These are phyloP conservation scores for Theretra japonica DNA, from an alignment of 2,888 invertebrate genomes.

Conservation along the genomic window DNA sequence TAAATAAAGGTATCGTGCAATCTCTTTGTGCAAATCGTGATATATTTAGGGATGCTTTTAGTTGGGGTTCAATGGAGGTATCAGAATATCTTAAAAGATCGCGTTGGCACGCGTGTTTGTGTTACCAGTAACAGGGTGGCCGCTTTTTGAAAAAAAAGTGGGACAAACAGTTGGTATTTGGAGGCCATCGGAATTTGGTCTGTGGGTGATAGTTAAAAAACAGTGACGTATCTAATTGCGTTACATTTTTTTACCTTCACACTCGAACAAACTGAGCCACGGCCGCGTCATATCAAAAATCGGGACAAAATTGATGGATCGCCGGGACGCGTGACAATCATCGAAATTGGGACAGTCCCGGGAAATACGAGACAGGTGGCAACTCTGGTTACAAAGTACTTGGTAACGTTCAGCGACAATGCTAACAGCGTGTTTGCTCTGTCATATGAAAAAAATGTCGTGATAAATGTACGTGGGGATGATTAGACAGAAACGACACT, in stretches of 20 bases:
- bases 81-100: background rate
- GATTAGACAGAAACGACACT: conserved; percentile 71
- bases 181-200: no score
- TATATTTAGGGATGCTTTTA: conserved; percentile 19
- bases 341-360: no score
- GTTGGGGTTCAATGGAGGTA: background rate
- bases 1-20: conserved; percentile 35
- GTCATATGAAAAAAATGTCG: conserved; percentile 51
- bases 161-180: no score
- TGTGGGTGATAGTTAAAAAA: no score
- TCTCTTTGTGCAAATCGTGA: conserved; percentile 37
- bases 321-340: no score
- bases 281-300: no score
- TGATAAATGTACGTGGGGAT: conserved; percentile 68
- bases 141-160: no score
- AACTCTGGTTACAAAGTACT: background rate
- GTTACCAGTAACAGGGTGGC: background rate
- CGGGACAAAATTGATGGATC: no score
- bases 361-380: no score
- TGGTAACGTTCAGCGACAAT: background rate
- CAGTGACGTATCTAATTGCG: no score
- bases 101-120: background rate
- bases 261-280: no score
- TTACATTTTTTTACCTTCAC: no score
- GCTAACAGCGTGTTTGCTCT: conserved; percentile 2